Base-by-base conservation (phyloP, 2,888 invertebrate genomes). In the Athalia cordata region DNA sequence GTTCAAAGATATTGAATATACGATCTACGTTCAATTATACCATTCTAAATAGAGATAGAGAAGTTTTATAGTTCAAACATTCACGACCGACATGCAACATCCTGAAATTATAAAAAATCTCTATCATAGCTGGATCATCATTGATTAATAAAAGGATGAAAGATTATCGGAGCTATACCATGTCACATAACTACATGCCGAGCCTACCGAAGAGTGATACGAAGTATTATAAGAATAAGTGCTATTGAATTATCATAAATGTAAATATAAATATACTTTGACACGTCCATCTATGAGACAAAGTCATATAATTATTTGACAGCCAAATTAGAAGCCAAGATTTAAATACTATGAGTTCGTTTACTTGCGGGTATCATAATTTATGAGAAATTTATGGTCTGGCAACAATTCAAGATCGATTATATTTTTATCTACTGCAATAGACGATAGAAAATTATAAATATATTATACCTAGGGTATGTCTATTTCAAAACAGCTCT, bases 11-110 rank as follows among this genome's bases (percentile, higher is more conserved):
- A 70, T 55, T 13, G 57, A 74, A 74, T 13, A 70, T 70, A 70
- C 45, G 55, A 57, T 70, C 43, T 70, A 70, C 52, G 57, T n/a
- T 55, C 15, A 29, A 29, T 29, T 67, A 15, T 67, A 67, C 29
- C 15, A 67, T 67, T 67, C 67, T 70, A 43, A 70, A 61, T 61
- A 59, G 15, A 61, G 74, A 74, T 61, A 74, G 15, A 61, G 13
- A 74, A 43, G 7, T 74, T 61, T 13, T 8, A 67, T 9, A 47
- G 13, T 15, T 75, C n/a, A 29, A 64, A 64, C 72, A 72, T 72
- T 59, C 47, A 57, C 72, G 59, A 72, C 72, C 57, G 59, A 59
- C 75, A 75, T 75, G 75, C 62, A 75, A 8, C 47, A 62, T 50
- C 52, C 62, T 29, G 62, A 59, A 72, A 59, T 72, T 62, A 50